Evolutionary conservation across 2,113 vertebrate genomes (phyloP).

Genomic region (Siniperca chuatsi): DNA sequence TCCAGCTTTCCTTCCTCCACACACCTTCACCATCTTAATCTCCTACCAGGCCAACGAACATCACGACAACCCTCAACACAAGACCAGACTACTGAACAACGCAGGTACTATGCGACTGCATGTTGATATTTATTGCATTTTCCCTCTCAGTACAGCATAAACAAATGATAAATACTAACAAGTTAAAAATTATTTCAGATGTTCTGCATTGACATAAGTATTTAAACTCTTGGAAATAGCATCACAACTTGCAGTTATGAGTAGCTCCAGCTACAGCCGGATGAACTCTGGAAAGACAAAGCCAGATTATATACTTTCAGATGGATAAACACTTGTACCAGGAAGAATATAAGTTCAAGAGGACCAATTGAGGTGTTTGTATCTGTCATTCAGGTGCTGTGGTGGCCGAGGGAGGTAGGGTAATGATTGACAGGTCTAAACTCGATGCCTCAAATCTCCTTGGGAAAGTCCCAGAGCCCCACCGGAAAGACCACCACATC

Average conservation of each 20-base stretch:
- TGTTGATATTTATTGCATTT: neutral
- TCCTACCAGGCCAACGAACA: constrained; percentile 81
- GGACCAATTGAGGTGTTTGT: constrained; percentile 2
- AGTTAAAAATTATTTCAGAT: neutral
- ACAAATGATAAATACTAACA: no score
- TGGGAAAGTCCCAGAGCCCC: constrained; percentile 82
- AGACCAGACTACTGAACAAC: constrained; percentile 86
- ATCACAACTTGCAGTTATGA: neutral
- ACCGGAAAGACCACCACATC: constrained; percentile 83
- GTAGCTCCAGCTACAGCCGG: neutral
- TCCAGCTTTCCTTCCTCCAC: constrained; percentile 84
- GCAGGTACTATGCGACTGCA: constrained; percentile 79
- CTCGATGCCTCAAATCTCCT: constrained; percentile 91
- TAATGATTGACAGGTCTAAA: constrained; percentile 87
- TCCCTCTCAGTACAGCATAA: neutral
- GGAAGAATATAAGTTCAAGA: neutral
- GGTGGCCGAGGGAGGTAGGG: constrained; percentile 88
- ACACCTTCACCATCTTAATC: constrained; percentile 87
- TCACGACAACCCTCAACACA: constrained; percentile 59
- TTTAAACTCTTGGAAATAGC: neutral
- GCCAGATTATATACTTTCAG: neutral
- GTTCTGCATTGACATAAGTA: neutral
- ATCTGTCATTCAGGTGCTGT: constrained; percentile 82
- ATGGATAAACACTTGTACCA: neutral
- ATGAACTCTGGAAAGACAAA: neutral